Conservation (phyloP, 1,140 invertebrate species). For the Hylaeus anthracinus region DNA sequence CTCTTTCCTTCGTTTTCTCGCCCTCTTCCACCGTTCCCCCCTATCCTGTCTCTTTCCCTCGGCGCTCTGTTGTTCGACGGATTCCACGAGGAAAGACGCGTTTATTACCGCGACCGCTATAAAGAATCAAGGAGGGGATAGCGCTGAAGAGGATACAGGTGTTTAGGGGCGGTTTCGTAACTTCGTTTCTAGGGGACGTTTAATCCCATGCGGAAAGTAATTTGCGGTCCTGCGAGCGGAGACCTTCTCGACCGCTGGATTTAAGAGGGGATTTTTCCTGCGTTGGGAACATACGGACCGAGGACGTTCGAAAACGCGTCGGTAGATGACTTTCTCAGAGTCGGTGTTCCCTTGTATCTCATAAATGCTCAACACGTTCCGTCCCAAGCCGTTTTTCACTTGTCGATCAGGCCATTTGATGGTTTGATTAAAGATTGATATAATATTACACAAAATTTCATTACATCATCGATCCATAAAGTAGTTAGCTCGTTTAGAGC, state of each 20-base stretch:
- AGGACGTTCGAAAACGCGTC: no score
- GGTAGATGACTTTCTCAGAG: no score
- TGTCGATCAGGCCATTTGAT: no score
- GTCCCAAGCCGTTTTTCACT: no score
- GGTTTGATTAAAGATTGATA: no score
- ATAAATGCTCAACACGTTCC: no score
- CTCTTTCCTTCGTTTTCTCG: conserved; percentile 51
- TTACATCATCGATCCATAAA: no score
- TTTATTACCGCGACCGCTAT: conserved; percentile 35
- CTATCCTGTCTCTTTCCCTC: background rate
- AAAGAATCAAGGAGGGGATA: conserved; percentile 21
- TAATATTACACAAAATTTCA: no score
- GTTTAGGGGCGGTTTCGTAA: conserved; percentile 31
- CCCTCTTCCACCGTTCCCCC: background rate
- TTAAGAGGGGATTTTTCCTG: background rate
- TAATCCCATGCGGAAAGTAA: background rate
- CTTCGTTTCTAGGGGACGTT: conserved; percentile 8
- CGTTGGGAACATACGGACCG: background rate
- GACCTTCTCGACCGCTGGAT: background rate
- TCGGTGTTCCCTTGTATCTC: no score
- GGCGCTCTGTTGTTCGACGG: conserved; percentile 15
- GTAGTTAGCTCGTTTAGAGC: no score
- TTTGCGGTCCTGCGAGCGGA: background rate
- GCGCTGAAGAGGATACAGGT: conserved; percentile 22
- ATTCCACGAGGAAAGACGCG: background rate